phyloP scores from a whole-genome alignment of 2,797 vertebrate genomes.

The Chaunax sp. region DNA sequence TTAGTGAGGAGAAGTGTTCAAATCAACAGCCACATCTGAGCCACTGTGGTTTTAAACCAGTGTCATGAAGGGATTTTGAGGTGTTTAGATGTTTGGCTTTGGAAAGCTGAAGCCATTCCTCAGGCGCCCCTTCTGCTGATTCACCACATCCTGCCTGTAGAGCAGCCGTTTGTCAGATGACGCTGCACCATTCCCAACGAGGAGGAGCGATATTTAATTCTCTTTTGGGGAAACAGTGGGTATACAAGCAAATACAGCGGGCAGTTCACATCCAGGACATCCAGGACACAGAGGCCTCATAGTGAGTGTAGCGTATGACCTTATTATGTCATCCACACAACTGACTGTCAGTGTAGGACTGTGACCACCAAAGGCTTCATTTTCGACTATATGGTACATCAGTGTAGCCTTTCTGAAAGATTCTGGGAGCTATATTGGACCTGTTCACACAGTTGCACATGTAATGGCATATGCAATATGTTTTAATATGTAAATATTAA shows the following conservation, averaged over 20 bases:
- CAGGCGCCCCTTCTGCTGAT: conserved; percentile 68
- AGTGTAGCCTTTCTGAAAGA: not conserved
- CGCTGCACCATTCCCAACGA: conserved; percentile 60
- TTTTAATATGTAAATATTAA: too few species aligned
- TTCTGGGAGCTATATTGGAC: not conserved
- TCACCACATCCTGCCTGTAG: conserved; percentile 58
- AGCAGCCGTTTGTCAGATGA: conserved; percentile 68
- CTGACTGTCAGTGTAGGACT: too few species aligned
- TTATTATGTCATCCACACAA: conserved; percentile 7
- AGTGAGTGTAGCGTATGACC: conserved; percentile 16
- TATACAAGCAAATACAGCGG: conserved; percentile 31
- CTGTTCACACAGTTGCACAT: not conserved
- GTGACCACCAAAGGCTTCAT: conserved; percentile 18
- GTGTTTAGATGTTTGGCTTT: conserved; percentile 45
- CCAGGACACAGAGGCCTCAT: conserved; percentile 28
- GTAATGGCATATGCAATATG: too few species aligned
- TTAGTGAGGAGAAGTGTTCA: conserved; percentile 16
- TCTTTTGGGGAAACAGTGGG: conserved; percentile 40
- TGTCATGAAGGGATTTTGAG: conserved; percentile 22
- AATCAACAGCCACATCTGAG: conserved; percentile 3
- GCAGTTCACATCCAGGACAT: conserved; percentile 46
- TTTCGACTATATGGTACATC: not conserved
- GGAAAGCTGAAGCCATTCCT: conserved; percentile 58
- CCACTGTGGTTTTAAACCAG: conserved; percentile 15
- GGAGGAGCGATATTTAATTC: conserved; percentile 63